Evolutionary conservation across 2,113 vertebrate genomes (phyloP).

Genomic region (human): DNA sequence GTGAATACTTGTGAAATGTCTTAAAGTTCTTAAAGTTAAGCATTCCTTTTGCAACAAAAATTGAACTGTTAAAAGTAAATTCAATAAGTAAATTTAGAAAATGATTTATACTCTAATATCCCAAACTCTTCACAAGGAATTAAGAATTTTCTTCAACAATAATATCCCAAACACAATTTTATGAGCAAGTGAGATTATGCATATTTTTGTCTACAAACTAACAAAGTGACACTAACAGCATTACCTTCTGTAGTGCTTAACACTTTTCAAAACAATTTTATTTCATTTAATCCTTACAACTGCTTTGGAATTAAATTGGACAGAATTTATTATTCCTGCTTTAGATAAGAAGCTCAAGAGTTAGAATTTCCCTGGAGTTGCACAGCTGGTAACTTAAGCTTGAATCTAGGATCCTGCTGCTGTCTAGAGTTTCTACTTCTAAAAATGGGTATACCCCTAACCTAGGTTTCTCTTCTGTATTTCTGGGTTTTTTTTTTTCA

Average conservation of each 20-base stretch:
- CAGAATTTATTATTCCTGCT: constrained; percentile 16
- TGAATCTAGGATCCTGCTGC: neutral
- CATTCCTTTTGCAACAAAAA: constrained; percentile 25
- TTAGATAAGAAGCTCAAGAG: neutral
- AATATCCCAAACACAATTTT: constrained; percentile 27
- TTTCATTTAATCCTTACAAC: neutral
- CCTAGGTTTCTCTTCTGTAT: neutral
- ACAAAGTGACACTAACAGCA: neutral
- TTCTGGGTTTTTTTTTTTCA: neutral
- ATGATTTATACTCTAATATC: constrained; percentile 8
- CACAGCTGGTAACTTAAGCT: neutral
- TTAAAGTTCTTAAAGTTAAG: constrained; percentile 21
- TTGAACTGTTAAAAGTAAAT: constrained; percentile 28
- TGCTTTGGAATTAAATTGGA: constrained; percentile 16
- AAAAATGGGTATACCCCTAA: neutral
- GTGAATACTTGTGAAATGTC: neutral
- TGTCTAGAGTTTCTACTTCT: neutral
- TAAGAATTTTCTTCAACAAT: neutral
- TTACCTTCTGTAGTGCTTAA: neutral
- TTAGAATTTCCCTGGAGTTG: neutral
- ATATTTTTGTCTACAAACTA: neutral
- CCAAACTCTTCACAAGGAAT: neutral
- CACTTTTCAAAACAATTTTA: constrained; percentile 6
- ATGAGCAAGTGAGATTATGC: neutral
- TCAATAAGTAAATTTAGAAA: constrained; percentile 31